A percentile compares a stretch with the other conserved stretches of the same genome.
phyloP scores from a whole-genome alignment of 1,140 invertebrate species.

The Drosophila athabasca region DNA sequence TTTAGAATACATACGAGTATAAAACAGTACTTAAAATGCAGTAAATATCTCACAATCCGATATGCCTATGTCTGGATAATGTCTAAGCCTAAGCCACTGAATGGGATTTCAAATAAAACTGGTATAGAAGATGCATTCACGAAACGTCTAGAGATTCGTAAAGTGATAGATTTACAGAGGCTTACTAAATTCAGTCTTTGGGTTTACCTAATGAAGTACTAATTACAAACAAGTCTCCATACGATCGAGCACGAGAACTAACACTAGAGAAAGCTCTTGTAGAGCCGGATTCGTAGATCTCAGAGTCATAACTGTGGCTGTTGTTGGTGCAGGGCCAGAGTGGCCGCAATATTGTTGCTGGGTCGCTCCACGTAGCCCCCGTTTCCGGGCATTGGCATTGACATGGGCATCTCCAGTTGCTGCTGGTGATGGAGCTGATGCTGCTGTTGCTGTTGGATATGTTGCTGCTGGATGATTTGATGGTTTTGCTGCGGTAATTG shows the following conservation, averaged over 20 bases:
- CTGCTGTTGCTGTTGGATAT: conserved; percentile 30
- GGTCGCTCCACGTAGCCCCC: conserved; percentile 55
- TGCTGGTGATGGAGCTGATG: conserved; percentile 37
- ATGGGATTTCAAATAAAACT: conserved; percentile 20
- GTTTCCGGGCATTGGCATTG: conserved; percentile 51
- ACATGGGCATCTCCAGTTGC: conserved; percentile 63
- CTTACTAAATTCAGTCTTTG: conserved; percentile 77
- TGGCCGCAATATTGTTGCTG: conserved; percentile 65
- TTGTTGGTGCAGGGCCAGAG: conserved; percentile 69
- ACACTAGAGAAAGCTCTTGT: conserved; percentile 82
- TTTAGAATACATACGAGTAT: conserved; percentile 8
- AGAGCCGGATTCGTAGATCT: conserved; percentile 81
- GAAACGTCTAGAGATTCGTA: conserved; percentile 44
- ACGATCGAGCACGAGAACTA: conserved; percentile 11
- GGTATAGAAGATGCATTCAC: conserved; percentile 16
- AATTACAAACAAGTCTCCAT: conserved; percentile 13
- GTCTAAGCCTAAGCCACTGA: conserved; percentile 5
- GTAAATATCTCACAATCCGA: conserved; percentile 25
- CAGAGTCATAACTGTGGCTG: conserved; percentile 83
- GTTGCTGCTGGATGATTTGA: conserved; percentile 28
- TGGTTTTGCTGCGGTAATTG: conserved; percentile 36
- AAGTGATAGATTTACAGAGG: conserved; percentile 43
- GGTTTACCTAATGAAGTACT: conserved; percentile 60
- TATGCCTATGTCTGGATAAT: conserved; percentile 6
- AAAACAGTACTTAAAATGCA: conserved; percentile 23